Conservation (phyloP, 1,140 invertebrate species). For the Microplitis mediator region DNA sequence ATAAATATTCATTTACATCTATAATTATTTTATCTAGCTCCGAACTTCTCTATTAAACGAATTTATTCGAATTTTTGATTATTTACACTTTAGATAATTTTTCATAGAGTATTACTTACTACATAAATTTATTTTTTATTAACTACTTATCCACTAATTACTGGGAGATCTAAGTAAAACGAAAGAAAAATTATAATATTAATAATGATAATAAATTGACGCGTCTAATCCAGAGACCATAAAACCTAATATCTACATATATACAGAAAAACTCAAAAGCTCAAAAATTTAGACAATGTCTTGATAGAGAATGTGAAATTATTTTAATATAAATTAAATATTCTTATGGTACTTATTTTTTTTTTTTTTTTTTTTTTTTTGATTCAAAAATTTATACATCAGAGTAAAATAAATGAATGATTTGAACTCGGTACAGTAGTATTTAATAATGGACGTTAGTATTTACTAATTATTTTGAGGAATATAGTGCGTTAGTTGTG, state of each 20-base stretch:
- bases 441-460: no score
- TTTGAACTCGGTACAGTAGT: no score
- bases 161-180: neutral
- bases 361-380: no score
- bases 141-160: neutral
- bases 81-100: neutral
- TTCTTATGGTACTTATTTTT: neutral
- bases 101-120: no score
- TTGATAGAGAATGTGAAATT: neutral
- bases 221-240: neutral
- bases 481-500: neutral
- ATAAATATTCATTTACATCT: constrained; percentile 6
- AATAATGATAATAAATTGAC: neutral
- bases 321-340: neutral
- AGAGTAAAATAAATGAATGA: no score
- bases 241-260: constrained; percentile 26
- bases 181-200: neutral
- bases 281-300: no score
- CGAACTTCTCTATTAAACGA: neutral
- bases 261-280: constrained; percentile 17
- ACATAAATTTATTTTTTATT: neutral
- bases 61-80: neutral
- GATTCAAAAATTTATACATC: no score
- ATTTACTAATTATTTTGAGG: no score
- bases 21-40: neutral